phyloP scores from a whole-genome alignment of 1,140 invertebrate species.

The Geopemphigus sp. region DNA sequence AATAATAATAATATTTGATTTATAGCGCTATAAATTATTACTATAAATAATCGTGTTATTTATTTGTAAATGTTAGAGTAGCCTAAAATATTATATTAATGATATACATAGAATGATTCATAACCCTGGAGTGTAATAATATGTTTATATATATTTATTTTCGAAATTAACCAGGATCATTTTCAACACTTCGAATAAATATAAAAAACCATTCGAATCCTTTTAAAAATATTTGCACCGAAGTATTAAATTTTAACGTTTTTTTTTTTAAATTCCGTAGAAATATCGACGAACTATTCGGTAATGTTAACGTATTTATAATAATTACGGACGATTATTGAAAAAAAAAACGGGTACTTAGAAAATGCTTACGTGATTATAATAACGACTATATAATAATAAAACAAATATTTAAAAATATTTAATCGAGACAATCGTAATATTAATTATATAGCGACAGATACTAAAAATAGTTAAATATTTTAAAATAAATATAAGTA shows the following conservation, averaged over 20 bases:
- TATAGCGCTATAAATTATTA: not conserved
- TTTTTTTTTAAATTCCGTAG: not conserved
- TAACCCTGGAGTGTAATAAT: slow-evolving; percentile 13
- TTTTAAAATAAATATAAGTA: too few relatives aligned
- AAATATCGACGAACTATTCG: not conserved
- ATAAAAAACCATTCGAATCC: not conserved
- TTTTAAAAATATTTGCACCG: not conserved
- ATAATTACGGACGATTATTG: not conserved
- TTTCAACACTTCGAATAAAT: too few relatives aligned
- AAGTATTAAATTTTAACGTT: too few relatives aligned
- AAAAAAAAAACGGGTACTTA: not conserved
- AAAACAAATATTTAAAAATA: too few relatives aligned
- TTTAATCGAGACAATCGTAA: too few relatives aligned
- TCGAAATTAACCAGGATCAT: too few relatives aligned
- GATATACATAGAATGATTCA: slow-evolving; percentile 1
- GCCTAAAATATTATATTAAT: not conserved
- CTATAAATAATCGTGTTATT: not conserved
- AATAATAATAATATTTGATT: not conserved
- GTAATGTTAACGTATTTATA: not conserved
- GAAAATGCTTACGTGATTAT: too few relatives aligned
- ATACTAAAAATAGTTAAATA: too few relatives aligned
- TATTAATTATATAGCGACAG: too few relatives aligned
- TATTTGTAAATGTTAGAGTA: slow-evolving; percentile 8
- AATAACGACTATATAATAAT: too few relatives aligned
- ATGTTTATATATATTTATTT: too few relatives aligned